Evolutionary conservation across 1,140 invertebrate genomes (phyloP), one percentile per base, ranked within the genome.

Genomic region (Goniozus legneri): DNA sequence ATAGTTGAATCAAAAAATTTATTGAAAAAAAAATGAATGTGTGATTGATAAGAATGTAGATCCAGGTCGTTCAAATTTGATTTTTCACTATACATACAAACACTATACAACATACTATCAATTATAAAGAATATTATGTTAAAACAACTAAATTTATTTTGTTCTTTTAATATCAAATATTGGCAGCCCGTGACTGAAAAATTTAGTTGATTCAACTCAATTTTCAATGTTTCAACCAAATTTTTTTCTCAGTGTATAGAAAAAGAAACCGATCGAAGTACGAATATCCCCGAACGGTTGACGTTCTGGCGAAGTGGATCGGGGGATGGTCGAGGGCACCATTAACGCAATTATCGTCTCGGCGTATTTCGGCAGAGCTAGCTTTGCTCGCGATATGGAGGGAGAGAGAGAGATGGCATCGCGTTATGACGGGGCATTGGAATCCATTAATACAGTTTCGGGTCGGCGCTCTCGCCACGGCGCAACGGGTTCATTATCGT

Each of bases 371-470:
- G 40, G 56, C 47, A 8, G 3, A 4, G 7, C 32, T 7, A 27
- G 6, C 6, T 27, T 27, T 27, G 6, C 6, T 7, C 24, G 6
- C 12, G 6, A 7, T 12, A 12, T 27, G 24, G 24, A 27, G 24
- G 12, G 24, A 27, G 12, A 27, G 12, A 27, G 12, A 27, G 12
- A 12, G n/a, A n/a, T n/a, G n/a, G n/a, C n/a, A n/a, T n/a, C 52
- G 46, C 40, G 47, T 56, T 60, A 60, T 60, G 58, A 59, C 46
- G n/a, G 56, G 45, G 30, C 49, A 59, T 59, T 61, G 59, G 59
- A 62, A 62, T 62, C 58, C 54, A 61, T 62, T 62, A 62, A 62
- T 62, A 58, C 46, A 51, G 58, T 36, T 61, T 62, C 41, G 58
- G 58, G 57, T 50, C 35, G 44, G 58, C n/a, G n/a, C n/a, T n/a